These are phyloP conservation scores for Cantharis rustica DNA, from an alignment of 2,888 invertebrate species.

Conservation along the genomic window DNA sequence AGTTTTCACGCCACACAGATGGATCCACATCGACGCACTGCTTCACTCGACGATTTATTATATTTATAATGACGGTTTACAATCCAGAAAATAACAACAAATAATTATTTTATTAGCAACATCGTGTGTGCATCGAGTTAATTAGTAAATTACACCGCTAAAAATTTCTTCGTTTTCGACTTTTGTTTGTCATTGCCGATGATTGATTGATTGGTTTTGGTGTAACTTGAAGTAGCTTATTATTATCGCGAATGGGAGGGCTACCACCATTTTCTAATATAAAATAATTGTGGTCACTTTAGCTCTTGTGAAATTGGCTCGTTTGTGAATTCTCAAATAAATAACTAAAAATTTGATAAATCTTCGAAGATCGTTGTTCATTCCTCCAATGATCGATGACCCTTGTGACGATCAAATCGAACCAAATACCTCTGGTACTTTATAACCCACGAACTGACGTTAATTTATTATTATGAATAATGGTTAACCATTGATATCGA, in stretches of 20 bases:
- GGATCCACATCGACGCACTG: slow-evolving; percentile 18
- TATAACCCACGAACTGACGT: background rate
- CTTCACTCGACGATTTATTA: slow-evolving; percentile 5
- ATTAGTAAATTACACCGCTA: background rate
- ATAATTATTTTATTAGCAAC: background rate
- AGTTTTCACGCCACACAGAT: slow-evolving; percentile 20
- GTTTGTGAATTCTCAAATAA: background rate
- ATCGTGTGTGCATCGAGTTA: background rate
- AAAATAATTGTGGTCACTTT: no score
- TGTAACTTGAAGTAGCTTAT: background rate
- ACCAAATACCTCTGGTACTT: background rate
- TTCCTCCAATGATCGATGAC: background rate
- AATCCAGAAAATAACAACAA: slow-evolving; percentile 4
- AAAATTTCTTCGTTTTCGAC: background rate
- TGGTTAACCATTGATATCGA: background rate
- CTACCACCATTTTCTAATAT: no score
- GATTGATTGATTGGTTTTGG: background rate
- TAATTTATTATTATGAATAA: background rate
- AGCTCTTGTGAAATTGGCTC: background rate
- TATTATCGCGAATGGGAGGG: background rate
- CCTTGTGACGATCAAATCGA: background rate
- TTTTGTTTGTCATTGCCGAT: background rate
- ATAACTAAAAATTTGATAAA: background rate
- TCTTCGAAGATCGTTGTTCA: background rate
- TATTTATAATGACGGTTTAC: slow-evolving; percentile 1